These are phyloP conservation scores for Sturnus vulgaris DNA, from an alignment of 2,113 vertebrate species.

Conservation along the genomic window DNA sequence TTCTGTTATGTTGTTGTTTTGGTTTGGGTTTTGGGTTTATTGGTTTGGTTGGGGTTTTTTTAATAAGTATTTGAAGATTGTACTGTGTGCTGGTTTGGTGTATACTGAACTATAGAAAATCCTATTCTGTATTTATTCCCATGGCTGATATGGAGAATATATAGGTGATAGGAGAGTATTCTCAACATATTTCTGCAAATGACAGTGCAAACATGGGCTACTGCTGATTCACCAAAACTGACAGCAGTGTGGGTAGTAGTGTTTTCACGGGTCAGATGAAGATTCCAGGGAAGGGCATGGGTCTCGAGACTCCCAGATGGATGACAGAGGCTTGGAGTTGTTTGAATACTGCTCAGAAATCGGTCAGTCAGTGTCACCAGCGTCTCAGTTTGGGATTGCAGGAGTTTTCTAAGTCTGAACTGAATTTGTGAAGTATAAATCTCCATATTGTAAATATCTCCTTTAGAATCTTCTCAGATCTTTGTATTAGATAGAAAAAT, in stretches of 20 bases:
- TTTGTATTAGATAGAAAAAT: background rate
- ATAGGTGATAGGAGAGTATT: background rate
- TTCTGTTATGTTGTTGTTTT: background rate
- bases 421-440: background rate
- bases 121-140: background rate
- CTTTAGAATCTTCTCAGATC: background rate
- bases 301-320: background rate
- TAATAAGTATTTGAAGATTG: background rate
- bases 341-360: background rate
- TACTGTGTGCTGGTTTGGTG: background rate
- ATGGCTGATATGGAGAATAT: background rate
- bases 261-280: background rate
- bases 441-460: background rate
- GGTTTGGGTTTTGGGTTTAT: background rate
- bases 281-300: background rate
- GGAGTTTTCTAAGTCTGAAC: background rate
- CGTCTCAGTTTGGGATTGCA: background rate
- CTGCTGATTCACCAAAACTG: background rate
- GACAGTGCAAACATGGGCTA: accelerated
- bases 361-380: background rate
- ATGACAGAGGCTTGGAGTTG: background rate
- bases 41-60: background rate
- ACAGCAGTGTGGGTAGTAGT: background rate
- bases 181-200: background rate
- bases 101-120: background rate